Evolutionary conservation across 1,140 invertebrate genomes (phyloP).

Genomic region (Scaptomyza graminum): DNA sequence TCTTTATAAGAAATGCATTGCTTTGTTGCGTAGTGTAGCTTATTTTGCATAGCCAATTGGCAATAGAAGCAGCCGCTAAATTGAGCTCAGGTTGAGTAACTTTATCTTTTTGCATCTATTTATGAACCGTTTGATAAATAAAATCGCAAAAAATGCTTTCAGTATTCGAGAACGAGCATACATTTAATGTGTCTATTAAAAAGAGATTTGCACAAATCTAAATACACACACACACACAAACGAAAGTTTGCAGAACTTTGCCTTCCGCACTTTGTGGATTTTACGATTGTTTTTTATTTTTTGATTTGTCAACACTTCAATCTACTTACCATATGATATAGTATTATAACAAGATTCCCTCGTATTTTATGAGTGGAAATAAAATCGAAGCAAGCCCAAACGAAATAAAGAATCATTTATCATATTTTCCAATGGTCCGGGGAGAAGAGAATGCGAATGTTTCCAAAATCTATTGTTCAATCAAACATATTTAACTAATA

Average conservation of each 20-base stretch:
- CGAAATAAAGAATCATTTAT: slow-evolving; percentile 27
- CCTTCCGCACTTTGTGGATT: slow-evolving; percentile 60
- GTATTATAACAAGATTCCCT: slow-evolving; percentile 4
- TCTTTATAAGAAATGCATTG: not conserved
- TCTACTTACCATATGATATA: slow-evolving; percentile 23
- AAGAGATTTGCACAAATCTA: slow-evolving; percentile 76
- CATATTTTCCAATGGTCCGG: not conserved
- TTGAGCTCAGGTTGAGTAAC: slow-evolving; percentile 38
- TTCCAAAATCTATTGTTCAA: too few relatives aligned
- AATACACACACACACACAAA: slow-evolving; percentile 33
- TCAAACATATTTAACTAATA: too few relatives aligned
- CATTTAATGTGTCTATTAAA: slow-evolving; percentile 73
- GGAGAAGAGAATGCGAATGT: too few relatives aligned
- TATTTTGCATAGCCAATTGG: slow-evolving; percentile 43
- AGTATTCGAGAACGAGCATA: slow-evolving; percentile 44
- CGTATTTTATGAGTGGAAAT: not conserved
- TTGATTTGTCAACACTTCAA: slow-evolving; percentile 33
- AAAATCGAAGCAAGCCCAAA: not conserved
- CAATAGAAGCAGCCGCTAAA: slow-evolving; percentile 36
- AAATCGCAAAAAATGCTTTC: slow-evolving; percentile 41
- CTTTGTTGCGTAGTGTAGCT: slow-evolving; percentile 23
- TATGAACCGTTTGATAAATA: slow-evolving; percentile 33
- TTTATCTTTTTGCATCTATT: slow-evolving; percentile 35
- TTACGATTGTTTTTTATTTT: slow-evolving; percentile 23
- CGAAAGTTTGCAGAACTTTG: slow-evolving; percentile 47